Base-by-base conservation (phyloP, 53 echinoderm and acorn worm species). In the Arbacia lixula region DNA sequence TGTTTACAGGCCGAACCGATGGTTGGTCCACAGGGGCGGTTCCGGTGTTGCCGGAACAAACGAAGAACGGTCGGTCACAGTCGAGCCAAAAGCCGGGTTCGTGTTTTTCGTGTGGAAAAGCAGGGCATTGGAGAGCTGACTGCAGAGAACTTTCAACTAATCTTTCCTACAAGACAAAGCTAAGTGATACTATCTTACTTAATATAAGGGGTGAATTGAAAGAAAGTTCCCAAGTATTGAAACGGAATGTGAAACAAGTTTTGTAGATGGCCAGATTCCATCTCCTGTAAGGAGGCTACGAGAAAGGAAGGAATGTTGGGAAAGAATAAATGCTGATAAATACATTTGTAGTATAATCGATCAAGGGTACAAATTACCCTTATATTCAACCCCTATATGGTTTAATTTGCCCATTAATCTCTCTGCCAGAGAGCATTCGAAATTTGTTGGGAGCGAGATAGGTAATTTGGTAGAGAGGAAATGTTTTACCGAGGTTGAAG, bases 51-150 rank as follows among this genome's bases (percentile, higher is more conserved):
- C n/a, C n/a, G n/a, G n/a, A n/a, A n/a, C n/a, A n/a, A n/a, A n/a
- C n/a, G n/a, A n/a, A n/a, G n/a, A n/a, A n/a, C n/a, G n/a, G n/a
- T n/a, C n/a, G n/a, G n/a, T n/a, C n/a, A n/a, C n/a, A n/a, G n/a
- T n/a, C n/a, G n/a, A n/a, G n/a, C n/a, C n/a, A n/a, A n/a, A 55
- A 55, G 55, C 55, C 55, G 55, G 55, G 55, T 22, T 55, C 55
- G 55, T 55, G 21, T 55, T 55, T 55, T 55, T 55, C 64, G 64
- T 63, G 64, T 63, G 30, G 64, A 32, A 63, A 63, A 30, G 30
- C 64, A 28, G 64, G 64, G 33, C 64, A 63, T 32, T 63, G 64
- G 64, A 28, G 64, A 32, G 64, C 10, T 28, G 29, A 63, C 11
- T 24, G 21, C 64, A 63, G 64, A 32, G 64, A 63, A 31, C 27